Evolutionary conservation across 2,113 vertebrate species (phyloP), one percentile per base, ranked within the genome.

Genomic region (Ophthalmolycus amberensis): DNA sequence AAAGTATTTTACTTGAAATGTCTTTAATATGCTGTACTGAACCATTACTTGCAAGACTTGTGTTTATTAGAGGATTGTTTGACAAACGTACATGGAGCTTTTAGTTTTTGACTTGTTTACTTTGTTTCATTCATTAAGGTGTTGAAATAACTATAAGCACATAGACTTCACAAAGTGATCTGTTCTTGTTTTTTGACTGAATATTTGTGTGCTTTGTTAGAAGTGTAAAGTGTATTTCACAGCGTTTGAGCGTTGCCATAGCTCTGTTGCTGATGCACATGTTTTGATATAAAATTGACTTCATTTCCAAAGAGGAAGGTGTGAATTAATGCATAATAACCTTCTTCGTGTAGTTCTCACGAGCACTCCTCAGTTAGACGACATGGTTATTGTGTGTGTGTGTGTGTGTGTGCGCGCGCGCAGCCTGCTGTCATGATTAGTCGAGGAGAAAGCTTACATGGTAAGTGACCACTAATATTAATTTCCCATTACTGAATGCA

Each of bases 381-480:
- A 70, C 44, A 62, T 67, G 64, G 64, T 82, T 76, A 80, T 65
- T 34, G 32, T 34, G 32, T 34, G 32, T 34, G 32, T 34, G 32
- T 34, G 32, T 34, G 3, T 34, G 32, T 4, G 32, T 4, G 32
- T 2, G 32, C 5, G 32, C 5, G 32, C 5, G 34, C 0, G 32
- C 64, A 58, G 40, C 58, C 34, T 22, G 42, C 60, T 70, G 29
- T 18, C 66, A 68, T 34, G 67, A 80, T 76, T 62, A 66, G 71
- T 79, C 76, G 38, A 60, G 76, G 54, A 59, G 67, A 71, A 46
- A 67, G 54, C 72, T 62, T 71, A 74, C 76, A 67, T 68, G 63
- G 75, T 66, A 60, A 83, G 81, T 88, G 71, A 78, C 60, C 56
- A 82, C 76, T 84, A 68, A 84, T 75, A 87, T 89, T 69, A 0